Conservation (phyloP, 2,113 vertebrate species). For the Centrocercus urophasianus region DNA sequence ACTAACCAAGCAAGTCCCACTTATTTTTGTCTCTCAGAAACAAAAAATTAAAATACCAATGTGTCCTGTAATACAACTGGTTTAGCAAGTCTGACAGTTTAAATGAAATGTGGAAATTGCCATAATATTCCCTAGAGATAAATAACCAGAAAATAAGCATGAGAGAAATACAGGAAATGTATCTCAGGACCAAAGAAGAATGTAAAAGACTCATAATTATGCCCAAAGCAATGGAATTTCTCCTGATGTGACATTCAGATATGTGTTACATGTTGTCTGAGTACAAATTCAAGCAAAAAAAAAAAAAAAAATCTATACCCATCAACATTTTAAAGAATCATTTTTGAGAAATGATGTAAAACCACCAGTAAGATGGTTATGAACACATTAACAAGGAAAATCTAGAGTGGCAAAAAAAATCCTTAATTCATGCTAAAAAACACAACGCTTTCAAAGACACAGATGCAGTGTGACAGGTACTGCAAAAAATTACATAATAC, state of each 20-base stretch:
- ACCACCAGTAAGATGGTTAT: neutral
- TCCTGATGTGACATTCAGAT: neutral
- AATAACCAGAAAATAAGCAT: neutral
- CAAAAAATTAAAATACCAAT: neutral
- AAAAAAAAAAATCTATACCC: neutral
- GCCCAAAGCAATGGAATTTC: neutral
- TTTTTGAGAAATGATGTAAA: neutral
- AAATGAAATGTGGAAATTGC: neutral
- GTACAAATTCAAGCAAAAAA: neutral
- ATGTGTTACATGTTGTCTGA: neutral
- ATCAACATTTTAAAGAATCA: neutral
- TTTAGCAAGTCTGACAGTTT: neutral
- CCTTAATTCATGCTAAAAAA: neutral
- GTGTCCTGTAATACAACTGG: neutral
- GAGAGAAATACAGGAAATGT: neutral
- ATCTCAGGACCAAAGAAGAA: neutral
- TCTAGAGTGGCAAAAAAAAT: neutral
- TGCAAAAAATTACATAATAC: conserved; percentile 48
- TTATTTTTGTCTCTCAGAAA: neutral
- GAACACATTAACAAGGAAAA: neutral
- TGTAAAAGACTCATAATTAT: neutral
- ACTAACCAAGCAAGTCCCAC: neutral
- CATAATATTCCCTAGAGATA: neutral
- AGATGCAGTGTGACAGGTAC: neutral
- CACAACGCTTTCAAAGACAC: neutral